Base-by-base conservation (phyloP, 2,113 vertebrate genomes). In the Proterorhinus semilunaris region DNA sequence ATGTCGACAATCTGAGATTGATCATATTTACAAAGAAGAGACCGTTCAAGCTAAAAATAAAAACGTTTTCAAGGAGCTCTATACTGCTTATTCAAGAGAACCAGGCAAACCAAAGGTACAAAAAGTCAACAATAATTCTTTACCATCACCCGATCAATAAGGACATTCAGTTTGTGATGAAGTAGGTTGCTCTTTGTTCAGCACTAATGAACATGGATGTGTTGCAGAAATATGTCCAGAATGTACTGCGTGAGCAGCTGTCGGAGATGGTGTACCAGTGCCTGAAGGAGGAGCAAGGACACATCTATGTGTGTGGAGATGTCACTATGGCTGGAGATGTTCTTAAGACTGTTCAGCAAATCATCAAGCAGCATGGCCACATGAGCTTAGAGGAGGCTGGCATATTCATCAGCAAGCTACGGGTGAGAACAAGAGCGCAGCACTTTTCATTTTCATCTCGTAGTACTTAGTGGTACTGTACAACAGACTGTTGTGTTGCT, bases 321-420 rank as follows among this genome's bases (percentile, higher is more conserved):
- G 98, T 99, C 65, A 98, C 95, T 47, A 99, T 99, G 98, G 98
- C 98, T 0, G 96, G 96, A 0, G 97, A 99, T 0, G 97, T 99
- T 46, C 94, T 99, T 67, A 99, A 99, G 91, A 94, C 95, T 2
- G 51, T 99, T 68, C 97, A 99, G 88, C 90, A 92, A 78, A 95
- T 99, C 72, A 83, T 95, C 85, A 91, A 93, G 66, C 93, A 96
- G 84, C 93, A 98, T 63, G 98, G 96, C 67, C 93, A 89, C 81
- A 93, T 98, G 87, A 93, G 92, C 0, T 87, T 89, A 1, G 97
- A 99, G 86, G 95, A 96, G 1, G 96, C 96, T 0, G 95, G 96
- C 0, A 92, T 95, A 75, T 98, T 96, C 86, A 92, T 99, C 92
- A 99, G 97, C 90, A 96, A 95, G 86, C 93, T 99, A 66, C 86